Conservation (phyloP, 2,797 vertebrate species). For the Eurystomus glaucurus region DNA sequence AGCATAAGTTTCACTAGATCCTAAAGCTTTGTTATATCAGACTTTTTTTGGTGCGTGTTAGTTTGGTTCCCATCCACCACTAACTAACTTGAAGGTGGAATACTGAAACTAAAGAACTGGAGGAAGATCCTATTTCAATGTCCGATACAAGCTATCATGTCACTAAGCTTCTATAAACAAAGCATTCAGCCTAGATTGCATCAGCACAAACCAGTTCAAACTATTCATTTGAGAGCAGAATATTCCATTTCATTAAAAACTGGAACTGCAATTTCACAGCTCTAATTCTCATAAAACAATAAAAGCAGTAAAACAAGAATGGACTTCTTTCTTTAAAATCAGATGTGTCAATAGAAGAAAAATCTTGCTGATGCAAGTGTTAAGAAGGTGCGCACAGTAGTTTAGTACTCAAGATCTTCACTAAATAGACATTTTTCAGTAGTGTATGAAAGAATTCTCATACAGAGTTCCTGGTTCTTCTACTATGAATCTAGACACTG, state of each 20-base stretch:
- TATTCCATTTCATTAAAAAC: constrained; percentile 26
- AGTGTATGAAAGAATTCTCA: not conserved
- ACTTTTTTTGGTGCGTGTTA: not conserved
- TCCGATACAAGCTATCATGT: not conserved
- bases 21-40: not conserved
- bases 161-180: constrained; percentile 31
- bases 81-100: not conserved
- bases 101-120: not conserved
- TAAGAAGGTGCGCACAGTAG: not conserved
- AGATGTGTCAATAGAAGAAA: not conserved
- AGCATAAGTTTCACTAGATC: not conserved
- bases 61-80: not conserved
- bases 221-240: not conserved
- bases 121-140: constrained; percentile 41
- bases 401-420: not conserved
- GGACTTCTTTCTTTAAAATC: not conserved
- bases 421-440: not conserved
- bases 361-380: not conserved
- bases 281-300: constrained; percentile 14
- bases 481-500: not conserved
- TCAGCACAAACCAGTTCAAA: constrained; percentile 15
- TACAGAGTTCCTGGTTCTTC: not conserved
- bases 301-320: not conserved
- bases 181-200: not conserved
- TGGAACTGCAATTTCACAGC: constrained; percentile 30